A percentile compares a stretch with the other conserved stretches of the same genome.
These are phyloP conservation scores for Brachypterus glaber DNA, from an alignment of 2,888 invertebrate species.

Conservation along the genomic window DNA sequence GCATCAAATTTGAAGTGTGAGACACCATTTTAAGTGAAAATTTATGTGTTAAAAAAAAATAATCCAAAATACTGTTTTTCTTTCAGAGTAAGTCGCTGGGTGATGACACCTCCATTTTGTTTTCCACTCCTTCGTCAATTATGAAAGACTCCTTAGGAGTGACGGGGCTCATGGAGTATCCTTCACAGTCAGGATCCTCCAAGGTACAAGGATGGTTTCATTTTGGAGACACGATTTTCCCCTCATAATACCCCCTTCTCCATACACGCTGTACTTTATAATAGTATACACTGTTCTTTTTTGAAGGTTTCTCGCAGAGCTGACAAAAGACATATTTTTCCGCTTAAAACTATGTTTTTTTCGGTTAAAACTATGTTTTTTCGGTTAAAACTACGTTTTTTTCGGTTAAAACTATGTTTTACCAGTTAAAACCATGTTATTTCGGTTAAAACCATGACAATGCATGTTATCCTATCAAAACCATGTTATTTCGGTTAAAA, in stretches of 20 bases:
- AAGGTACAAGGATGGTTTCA: slow-evolving; percentile 40
- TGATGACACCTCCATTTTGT: slow-evolving; percentile 66
- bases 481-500: too few species aligned
- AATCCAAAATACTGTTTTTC: slow-evolving; percentile 22
- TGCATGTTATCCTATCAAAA: too few species aligned
- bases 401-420: too few species aligned
- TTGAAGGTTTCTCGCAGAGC: not conserved
- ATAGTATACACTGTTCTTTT: not conserved
- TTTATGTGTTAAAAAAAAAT: not conserved
- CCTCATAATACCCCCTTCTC: too few species aligned
- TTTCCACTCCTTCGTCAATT: slow-evolving; percentile 83
- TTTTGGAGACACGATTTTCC: slow-evolving; percentile 34
- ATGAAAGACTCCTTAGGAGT: slow-evolving; percentile 70
- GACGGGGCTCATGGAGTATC: slow-evolving; percentile 53
- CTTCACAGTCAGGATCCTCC: slow-evolving; percentile 37
- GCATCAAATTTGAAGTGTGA: slow-evolving; percentile 5
- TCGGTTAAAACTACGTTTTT: too few species aligned
- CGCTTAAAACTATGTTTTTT: slow-evolving; percentile 1
- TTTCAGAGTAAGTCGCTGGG: slow-evolving; percentile 79
- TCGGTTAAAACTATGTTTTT: too few species aligned
- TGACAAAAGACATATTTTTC: not conserved
- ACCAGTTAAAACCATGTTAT: too few species aligned
- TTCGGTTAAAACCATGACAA: too few species aligned
- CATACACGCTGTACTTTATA: too few species aligned
- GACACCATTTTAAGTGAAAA: not conserved